Percentiles rank a stretch among this genome's conserved stretches.
phyloP scores from a whole-genome alignment of 2,113 vertebrate genomes.

The Dunckerocampus dactyliophorus region DNA sequence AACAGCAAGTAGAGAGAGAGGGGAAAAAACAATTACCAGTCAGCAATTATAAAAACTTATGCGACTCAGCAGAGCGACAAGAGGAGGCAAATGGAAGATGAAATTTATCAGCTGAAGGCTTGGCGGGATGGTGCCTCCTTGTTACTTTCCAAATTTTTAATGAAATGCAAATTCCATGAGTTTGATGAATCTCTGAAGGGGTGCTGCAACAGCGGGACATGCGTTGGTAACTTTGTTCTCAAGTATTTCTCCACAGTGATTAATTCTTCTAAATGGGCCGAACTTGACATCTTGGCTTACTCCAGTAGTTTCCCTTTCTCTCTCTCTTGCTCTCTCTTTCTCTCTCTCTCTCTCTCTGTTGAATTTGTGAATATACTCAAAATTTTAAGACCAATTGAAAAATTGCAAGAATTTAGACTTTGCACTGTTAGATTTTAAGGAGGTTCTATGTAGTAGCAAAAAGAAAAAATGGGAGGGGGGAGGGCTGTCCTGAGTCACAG shows the following conservation, averaged over 20 bases:
- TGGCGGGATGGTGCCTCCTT: slow-evolving; percentile 28
- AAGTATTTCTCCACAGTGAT: slow-evolving; percentile 45
- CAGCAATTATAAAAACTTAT: slow-evolving; percentile 16
- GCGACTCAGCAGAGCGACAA: slow-evolving; percentile 16
- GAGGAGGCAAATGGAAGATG: slow-evolving; percentile 24
- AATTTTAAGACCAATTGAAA: no score
- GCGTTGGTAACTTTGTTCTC: slow-evolving; percentile 46
- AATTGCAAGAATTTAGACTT: no score
- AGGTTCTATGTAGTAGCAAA: no score
- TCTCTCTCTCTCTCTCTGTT: slow-evolving; percentile 18
- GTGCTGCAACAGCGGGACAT: slow-evolving; percentile 57
- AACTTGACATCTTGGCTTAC: slow-evolving; percentile 27
- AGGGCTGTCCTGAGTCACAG: no score
- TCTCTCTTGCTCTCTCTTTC: neutral
- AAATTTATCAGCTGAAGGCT: slow-evolving; percentile 13
- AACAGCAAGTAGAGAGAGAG: slow-evolving; percentile 1
- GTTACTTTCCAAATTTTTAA: slow-evolving; percentile 60
- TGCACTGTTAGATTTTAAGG: no score
- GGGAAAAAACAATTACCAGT: slow-evolving; percentile 18
- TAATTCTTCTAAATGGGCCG: slow-evolving; percentile 61
- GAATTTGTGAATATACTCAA: slow-evolving; percentile 2
- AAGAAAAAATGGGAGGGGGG: no score
- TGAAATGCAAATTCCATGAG: slow-evolving; percentile 67
- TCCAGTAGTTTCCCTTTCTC: slow-evolving; percentile 7
- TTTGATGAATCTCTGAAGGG: slow-evolving; percentile 66